Evolutionary conservation across 2,888 invertebrate genomes (phyloP).

Genomic region (Hemistola chrysoprasaria): DNA sequence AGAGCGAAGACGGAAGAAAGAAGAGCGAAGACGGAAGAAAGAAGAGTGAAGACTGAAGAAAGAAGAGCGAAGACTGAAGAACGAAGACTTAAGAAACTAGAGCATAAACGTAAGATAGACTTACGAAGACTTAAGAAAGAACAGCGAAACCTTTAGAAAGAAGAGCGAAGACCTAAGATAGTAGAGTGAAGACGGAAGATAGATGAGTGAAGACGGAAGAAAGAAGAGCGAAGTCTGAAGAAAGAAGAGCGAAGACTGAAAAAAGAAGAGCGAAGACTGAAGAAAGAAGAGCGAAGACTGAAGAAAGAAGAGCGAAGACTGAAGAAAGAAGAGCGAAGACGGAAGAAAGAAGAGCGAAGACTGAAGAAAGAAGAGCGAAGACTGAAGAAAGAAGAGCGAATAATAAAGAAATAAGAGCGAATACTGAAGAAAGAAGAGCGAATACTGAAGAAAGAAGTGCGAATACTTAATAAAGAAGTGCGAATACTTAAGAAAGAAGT

Average conservation of each 20-base stretch:
- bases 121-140: conserved; percentile 7
- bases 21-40: not conserved
- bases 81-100: conserved; percentile 11
- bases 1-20: conserved; percentile 7
- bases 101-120: conserved; percentile 11
- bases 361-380: conserved; percentile 3
- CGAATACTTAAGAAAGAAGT: not conserved
- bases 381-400: conserved; percentile 4
- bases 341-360: conserved; percentile 1
- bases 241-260: conserved; percentile 8
- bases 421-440: conserved; percentile 17
- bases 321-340: conserved; percentile 10
- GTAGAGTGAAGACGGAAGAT: conserved; percentile 8
- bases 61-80: conserved; percentile 19
- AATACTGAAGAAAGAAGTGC: not conserved
- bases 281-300: not conserved
- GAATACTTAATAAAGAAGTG: not conserved
- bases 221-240: conserved; percentile 13
- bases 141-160: no score
- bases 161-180: conserved; percentile 12
- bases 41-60: conserved; percentile 16
- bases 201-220: conserved; percentile 8
- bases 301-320: conserved; percentile 14
- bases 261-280: conserved; percentile 6
- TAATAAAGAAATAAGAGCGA: not conserved